Base-by-base conservation (phyloP, 1,140 invertebrate species). In the Orius laevigatus region DNA sequence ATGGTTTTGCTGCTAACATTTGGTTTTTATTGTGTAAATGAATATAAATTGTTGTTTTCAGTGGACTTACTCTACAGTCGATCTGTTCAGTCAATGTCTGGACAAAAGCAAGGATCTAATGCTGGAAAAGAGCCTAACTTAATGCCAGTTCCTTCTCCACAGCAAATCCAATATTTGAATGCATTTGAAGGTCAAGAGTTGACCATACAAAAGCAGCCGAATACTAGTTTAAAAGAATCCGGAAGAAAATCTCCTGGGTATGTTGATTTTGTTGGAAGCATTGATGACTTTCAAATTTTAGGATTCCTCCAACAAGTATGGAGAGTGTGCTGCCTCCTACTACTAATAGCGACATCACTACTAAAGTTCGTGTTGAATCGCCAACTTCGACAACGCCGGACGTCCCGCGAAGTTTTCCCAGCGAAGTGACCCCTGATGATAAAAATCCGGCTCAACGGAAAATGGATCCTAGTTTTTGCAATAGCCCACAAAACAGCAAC, bases 111-210 rank as follows among this genome's bases (percentile, higher is more conserved):
- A 61, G 73, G 71, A 61, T 69, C 60, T 48, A 61, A 49, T 50
- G 25, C 50, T 48, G 38, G 58, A 14, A 84, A 88, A 66, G 86
- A 90, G 65, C 81, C 85, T 19, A 91, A 90, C 67, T 68, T 95
- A 53, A 93, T 94, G 85, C 89, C 89, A 38, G 89, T 93, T 54
- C 91, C 90, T 51, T 93, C 90, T 48, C 89, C 91, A 20, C 89
- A 93, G 66, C 88, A 92, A 73, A 92, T 94, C 62, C 87, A 89
- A 57, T 94, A 93, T 71, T 73, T 93, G 51, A 92, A 89, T 71
- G 81, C 87, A 50, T 93, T 94, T 67, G 89, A 94, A 71, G 89
- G 89, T 40, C 90, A 95, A 72, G 91, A 95, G 70, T 67, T 94
- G 53, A 93, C 89, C 46, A 95, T 94, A 66, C 90, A 93, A 63